Evolutionary conservation across 2,113 vertebrate genomes (phyloP), one percentile per base, ranked within the genome.

Genomic region (Strix uralensis): DNA sequence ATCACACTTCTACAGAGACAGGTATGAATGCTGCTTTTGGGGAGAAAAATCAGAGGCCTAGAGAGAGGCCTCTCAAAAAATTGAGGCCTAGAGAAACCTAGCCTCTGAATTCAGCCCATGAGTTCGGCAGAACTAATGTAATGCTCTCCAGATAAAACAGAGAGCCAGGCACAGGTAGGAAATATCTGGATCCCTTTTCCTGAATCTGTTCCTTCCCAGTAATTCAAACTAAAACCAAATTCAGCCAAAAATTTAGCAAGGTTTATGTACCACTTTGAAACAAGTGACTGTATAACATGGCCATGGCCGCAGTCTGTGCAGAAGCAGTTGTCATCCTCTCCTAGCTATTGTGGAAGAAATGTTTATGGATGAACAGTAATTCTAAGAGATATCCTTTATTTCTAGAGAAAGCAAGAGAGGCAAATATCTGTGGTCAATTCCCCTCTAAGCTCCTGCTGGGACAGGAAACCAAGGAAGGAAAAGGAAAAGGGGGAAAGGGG

Each of bases 221-320:
- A 44, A 75, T 34, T 73, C 40, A 49, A 92, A 55, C 3, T 7
- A 42, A 80, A 52, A 51, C 5, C 7, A 5, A 55, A 62, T 46
- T 70, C 5, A 42, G 3, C 2, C n/a, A 36, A 75, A 67, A 75
- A 25, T 19, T 10, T 15, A 65, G 2, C n/a, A 47, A n/a, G 17
- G 22, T 54, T 55, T 32, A 22, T 17, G 21, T 13, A 22, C 10
- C 6, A 4, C 18, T 52, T 67, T 20, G 55, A 61, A 73, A 47
- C 3, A 46, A 18, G 44, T 46, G 44, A 2, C 6, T 26, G 5
- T 20, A 20, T 36, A 65, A 1, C 14, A 27, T 0, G 0, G 8
- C 15, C 9, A 5, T 10, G 11, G 58, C 3, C 32, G 52, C n/a
- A 36, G 52, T 14, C 22, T 62, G 19, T 55, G 57, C 26, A 38